Percentiles rank a stretch among this genome's conserved stretches.
Conservation (phyloP, 2,888 invertebrate species). For the Atherix ibis region DNA sequence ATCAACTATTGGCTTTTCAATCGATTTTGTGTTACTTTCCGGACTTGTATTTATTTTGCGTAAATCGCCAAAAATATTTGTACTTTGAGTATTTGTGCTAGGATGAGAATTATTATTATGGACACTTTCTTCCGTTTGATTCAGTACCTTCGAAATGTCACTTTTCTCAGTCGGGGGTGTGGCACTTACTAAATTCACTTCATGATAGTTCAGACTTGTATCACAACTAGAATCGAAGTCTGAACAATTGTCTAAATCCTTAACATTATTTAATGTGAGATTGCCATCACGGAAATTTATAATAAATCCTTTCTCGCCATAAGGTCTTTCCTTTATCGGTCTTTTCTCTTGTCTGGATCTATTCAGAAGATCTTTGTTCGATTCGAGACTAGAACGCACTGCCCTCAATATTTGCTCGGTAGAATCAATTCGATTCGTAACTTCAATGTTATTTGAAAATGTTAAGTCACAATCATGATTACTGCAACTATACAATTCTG, state of each 20-base stretch:
- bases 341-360: constrained; percentile 5
- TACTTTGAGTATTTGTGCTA: constrained; percentile 5
- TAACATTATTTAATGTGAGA: constrained; percentile 27
- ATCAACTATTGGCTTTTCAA: background rate
- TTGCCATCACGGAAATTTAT: constrained; percentile 27
- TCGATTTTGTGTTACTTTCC: too few relatives aligned
- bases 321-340: constrained; percentile 21
- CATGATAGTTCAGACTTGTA: constrained; percentile 30
- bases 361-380: constrained; percentile 7
- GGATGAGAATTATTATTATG: background rate
- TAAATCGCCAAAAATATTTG: too few relatives aligned
- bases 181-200: constrained; percentile 24
- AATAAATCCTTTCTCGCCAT: constrained; percentile 30
- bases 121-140: background rate
- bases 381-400: constrained; percentile 22
- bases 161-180: background rate
- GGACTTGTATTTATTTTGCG: too few relatives aligned
- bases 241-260: constrained; percentile 30
- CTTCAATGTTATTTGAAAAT: constrained; percentile 6
- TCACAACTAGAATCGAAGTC: constrained; percentile 33
- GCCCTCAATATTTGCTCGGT: constrained; percentile 24
- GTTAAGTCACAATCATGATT: constrained; percentile 6
- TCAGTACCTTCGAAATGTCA: background rate
- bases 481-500: constrained; percentile 5
- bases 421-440: constrained; percentile 9